Percentiles rank a stretch among this genome's conserved stretches.
Evolutionary conservation across 2,888 invertebrate species (phyloP).

Genomic region (Fissipunctia ypsillon): DNA sequence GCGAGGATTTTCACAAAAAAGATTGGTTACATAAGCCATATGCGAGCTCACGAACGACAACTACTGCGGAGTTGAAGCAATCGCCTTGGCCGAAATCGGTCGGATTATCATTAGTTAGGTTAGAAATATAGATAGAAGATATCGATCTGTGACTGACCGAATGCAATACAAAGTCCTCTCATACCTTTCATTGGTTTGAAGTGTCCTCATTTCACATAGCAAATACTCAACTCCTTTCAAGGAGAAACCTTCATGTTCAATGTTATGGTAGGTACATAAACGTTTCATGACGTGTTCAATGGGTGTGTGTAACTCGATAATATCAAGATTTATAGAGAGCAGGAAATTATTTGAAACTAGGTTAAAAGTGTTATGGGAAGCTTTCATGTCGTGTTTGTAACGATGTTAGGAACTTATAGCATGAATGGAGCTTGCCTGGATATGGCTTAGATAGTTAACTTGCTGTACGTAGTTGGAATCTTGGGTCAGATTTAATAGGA

Average conservation of each 20-base stretch:
- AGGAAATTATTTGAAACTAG: constrained; percentile 39
- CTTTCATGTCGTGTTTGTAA: constrained; percentile 38
- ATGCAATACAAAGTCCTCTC: constrained; percentile 2
- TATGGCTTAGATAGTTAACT: constrained; percentile 3
- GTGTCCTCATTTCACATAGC: not conserved
- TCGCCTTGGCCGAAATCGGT: too few relatives aligned
- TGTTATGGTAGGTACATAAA: constrained; percentile 17
- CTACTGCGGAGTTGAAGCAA: too few relatives aligned
- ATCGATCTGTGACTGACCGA: not conserved
- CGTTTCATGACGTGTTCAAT: not conserved
- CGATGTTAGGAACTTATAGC: constrained; percentile 34
- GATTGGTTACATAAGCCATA: too few relatives aligned
- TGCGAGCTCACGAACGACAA: too few relatives aligned
- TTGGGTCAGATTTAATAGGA: not conserved
- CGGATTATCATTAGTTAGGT: too few relatives aligned
- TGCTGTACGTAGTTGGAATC: not conserved
- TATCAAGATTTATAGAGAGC: constrained; percentile 29
- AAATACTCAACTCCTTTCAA: constrained; percentile 26
- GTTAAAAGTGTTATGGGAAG: constrained; percentile 24
- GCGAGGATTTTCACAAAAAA: too few relatives aligned
- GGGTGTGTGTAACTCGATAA: constrained; percentile 34
- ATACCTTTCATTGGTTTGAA: not conserved
- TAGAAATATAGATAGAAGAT: too few relatives aligned
- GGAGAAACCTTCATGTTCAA: constrained; percentile 20
- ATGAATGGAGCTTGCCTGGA: constrained; percentile 6